Evolutionary conservation across 1,140 invertebrate genomes (phyloP).

Genomic region (Ptiloglossa arizonensis): DNA sequence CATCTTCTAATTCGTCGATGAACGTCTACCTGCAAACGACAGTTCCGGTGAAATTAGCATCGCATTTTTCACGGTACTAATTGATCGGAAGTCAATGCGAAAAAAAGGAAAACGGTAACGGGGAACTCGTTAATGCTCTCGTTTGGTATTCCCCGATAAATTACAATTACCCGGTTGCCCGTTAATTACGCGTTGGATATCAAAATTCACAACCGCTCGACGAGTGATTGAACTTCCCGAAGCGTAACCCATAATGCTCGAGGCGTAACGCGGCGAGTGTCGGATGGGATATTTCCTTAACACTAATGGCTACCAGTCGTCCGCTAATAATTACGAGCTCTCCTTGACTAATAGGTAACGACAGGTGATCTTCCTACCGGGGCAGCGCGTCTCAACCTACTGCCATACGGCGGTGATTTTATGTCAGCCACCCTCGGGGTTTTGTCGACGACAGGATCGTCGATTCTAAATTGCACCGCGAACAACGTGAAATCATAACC

Average conservation of each 20-base stretch:
- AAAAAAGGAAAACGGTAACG: not conserved
- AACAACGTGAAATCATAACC: not conserved
- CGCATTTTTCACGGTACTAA: not conserved
- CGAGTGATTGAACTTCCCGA: not conserved
- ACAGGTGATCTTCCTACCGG: conserved; percentile 44
- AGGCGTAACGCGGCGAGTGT: conserved; percentile 32
- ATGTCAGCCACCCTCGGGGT: not conserved
- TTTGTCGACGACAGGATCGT: not conserved
- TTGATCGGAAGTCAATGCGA: not conserved
- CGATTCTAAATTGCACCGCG: conserved; percentile 6
- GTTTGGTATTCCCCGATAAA: not conserved
- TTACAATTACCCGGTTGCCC: not conserved
- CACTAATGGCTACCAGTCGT: conserved; percentile 41
- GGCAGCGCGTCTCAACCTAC: not conserved
- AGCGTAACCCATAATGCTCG: conserved; percentile 28
- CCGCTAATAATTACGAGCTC: conserved; percentile 50
- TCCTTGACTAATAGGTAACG: conserved; percentile 56
- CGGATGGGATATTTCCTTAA: conserved; percentile 42
- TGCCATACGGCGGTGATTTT: not conserved
- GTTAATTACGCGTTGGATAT: conserved; percentile 37
- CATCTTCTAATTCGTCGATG: conserved; percentile 59
- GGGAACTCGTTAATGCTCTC: conserved; percentile 2
- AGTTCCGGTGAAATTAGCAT: not conserved
- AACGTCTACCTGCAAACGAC: conserved; percentile 47
- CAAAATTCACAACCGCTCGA: conserved; percentile 41